A percentile compares a stretch with the other conserved stretches of the same genome.
Conservation (phyloP, 2,113 vertebrate genomes). For the Leuciscus idus region DNA sequence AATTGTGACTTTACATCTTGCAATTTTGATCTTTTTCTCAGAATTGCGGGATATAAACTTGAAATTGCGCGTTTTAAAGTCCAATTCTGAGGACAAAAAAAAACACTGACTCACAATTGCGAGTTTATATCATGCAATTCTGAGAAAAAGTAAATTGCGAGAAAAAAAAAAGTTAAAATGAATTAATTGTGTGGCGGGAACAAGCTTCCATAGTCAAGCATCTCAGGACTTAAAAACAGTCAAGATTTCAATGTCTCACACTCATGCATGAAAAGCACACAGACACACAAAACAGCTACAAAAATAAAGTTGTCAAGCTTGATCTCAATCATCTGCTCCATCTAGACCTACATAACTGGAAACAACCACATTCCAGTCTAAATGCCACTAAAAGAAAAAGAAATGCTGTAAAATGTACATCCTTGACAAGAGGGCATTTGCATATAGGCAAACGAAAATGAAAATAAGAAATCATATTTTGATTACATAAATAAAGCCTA, state of each 20-base stretch:
- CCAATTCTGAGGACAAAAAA: no score
- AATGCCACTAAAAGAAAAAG: neutral
- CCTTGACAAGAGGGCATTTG: neutral
- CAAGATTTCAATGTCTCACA: neutral
- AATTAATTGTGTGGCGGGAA: no score
- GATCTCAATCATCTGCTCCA: constrained; percentile 21
- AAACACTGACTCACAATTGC: no score
- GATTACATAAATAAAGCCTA: neutral
- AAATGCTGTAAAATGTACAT: neutral
- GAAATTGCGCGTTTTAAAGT: no score
- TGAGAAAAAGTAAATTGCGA: no score
- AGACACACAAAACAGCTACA: neutral
- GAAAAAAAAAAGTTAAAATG: no score
- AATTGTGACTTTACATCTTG: no score
- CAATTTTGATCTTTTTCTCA: no score
- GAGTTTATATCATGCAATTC: no score
- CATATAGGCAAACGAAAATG: neutral
- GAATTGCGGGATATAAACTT: no score
- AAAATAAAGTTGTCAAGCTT: neutral
- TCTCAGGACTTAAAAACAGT: neutral
- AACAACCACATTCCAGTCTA: neutral
- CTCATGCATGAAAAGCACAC: neutral
- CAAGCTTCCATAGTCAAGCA: neutral
- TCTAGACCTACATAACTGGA: constrained; percentile 1
- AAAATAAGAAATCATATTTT: neutral